These are phyloP conservation scores for Formica exsecta DNA, from an alignment of 1,140 invertebrate species.

Conservation along the genomic window DNA sequence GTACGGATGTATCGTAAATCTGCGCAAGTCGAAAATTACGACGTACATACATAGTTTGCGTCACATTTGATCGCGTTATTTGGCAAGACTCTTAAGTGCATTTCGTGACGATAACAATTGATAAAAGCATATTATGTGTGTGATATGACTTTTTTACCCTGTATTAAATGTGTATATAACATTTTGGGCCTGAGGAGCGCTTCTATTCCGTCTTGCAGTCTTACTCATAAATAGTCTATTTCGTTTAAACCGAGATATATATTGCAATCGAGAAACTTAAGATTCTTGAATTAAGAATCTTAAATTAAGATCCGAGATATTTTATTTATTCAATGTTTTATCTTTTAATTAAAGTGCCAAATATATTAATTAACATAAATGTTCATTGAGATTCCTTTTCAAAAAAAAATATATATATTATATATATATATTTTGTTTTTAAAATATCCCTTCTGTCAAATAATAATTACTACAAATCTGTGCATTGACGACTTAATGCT, in stretches of 20 bases:
- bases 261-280: neutral
- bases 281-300: neutral
- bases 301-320: too few species aligned
- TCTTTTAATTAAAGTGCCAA: slow-evolving; percentile 10
- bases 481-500: slow-evolving; percentile 31
- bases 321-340: slow-evolving; percentile 1
- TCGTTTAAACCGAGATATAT: slow-evolving; percentile 20
- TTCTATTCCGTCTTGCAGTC: slow-evolving; percentile 36
- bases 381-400: slow-evolving; percentile 39
- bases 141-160: slow-evolving; percentile 84
- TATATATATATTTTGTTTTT: neutral
- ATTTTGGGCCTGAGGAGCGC: slow-evolving; percentile 63
- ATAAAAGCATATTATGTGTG: slow-evolving; percentile 77
- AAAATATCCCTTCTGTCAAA: slow-evolving; percentile 23
- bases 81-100: slow-evolving; percentile 74
- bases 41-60: slow-evolving; percentile 26
- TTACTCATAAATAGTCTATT: slow-evolving; percentile 51
- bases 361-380: neutral
- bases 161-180: slow-evolving; percentile 81
- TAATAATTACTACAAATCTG: slow-evolving; percentile 20
- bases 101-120: slow-evolving; percentile 64
- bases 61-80: slow-evolving; percentile 63
- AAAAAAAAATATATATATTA: neutral
- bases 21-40: neutral
- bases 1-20: neutral